phyloP scores from a whole-genome alignment of 2,113 vertebrate genomes.

The Microtus ochrogaster region DNA sequence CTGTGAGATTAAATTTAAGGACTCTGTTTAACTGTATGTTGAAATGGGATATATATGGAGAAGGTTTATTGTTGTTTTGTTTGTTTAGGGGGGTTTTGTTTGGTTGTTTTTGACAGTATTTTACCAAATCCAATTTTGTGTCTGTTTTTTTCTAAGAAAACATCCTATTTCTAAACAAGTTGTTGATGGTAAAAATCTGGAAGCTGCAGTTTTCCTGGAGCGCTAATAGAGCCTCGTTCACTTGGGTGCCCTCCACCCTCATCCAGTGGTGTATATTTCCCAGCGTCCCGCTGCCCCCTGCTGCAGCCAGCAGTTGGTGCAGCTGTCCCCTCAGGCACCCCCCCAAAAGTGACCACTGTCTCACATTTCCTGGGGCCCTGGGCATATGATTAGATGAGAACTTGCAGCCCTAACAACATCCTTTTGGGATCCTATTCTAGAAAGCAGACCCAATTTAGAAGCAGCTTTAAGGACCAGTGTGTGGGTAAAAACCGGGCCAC shows the following conservation, averaged over 20 bases:
- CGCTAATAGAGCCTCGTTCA: neutral
- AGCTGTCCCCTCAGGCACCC: no score
- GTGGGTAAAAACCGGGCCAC: neutral
- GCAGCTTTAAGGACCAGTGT: neutral
- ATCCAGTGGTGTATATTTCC: neutral
- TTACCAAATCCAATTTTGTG: conserved; percentile 25
- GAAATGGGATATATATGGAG: neutral
- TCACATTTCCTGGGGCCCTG: neutral
- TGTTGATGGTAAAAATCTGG: neutral
- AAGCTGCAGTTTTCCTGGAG: neutral
- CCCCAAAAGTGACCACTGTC: neutral
- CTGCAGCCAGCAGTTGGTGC: neutral
- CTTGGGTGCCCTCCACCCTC: neutral
- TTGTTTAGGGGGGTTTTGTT: neutral
- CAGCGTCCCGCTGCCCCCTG: conserved; percentile 70
- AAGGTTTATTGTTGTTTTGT: neutral
- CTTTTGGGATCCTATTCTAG: neutral
- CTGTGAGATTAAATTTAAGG: neutral
- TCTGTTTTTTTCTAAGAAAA: neutral
- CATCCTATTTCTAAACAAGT: conserved; percentile 37
- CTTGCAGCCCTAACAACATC: neutral
- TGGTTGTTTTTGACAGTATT: neutral
- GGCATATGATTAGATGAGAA: neutral
- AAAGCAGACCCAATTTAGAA: neutral
- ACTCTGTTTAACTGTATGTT: neutral